Evolutionary conservation across 2,113 vertebrate genomes (phyloP), one percentile per base, ranked within the genome.

Genomic region (Pungitius pungitius): DNA sequence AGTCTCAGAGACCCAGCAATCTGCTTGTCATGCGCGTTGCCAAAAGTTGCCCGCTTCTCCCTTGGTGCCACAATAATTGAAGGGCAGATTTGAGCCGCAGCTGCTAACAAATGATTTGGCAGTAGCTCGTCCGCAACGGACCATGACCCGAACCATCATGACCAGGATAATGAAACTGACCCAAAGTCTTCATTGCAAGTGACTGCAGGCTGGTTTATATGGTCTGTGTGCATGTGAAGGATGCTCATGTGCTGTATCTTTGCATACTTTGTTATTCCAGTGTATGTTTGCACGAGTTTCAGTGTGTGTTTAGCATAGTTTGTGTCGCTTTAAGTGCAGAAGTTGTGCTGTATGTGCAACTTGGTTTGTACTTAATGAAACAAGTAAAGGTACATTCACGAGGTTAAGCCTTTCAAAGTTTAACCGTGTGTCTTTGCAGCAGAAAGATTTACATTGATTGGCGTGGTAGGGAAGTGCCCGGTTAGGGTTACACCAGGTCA

Each of bases 61-160:
- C 67, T 66, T 30, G 62, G 65, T 84, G 83, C 88, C 83, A 83
- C 88, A 80, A 81, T 92, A 91, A 92, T 91, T 90, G 76, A 89
- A 92, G 88, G 87, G 83, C 73, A 15, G 73, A 64, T 69, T 75
- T 78, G 75, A 82, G 81, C 89, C 80, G 10, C 86, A 75, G 80
- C 73, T 80, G 75, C 78, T 70, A 84, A 86, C 89, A 87, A 88
- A 83, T 85, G 83, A 84, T 77, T 78, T 78, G 69, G 69, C 76
- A 72, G 72, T 57, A 74, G 62, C 58, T 58, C 39, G 62, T 64
- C 56, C 76, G 72, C 52, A 88, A 69, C 11, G 8, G 78, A 85
- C 82, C 77, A 86, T 88, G 81, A 89, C 89, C 88, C 55, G 35
- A 87, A 77, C 64, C 64, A 83, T 84, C 84, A 75, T 67, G 72